Conservation (phyloP, 1,140 invertebrate species). For the Triops longicaudatus region DNA sequence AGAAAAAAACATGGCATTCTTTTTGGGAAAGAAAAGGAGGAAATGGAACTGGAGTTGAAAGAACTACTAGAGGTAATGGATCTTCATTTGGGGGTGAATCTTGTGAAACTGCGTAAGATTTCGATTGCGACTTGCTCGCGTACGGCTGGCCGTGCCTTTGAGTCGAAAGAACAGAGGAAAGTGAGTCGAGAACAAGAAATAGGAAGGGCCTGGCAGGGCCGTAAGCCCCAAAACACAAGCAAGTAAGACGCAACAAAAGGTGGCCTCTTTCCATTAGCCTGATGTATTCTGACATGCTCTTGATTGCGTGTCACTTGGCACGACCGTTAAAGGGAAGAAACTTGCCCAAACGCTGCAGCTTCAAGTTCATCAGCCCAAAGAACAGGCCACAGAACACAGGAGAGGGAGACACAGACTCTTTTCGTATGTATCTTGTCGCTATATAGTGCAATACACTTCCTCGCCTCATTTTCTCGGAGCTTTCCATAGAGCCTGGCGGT, state of each 20-base stretch:
- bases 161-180: neutral
- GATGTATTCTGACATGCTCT: slow-evolving; percentile 12
- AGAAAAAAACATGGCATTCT: neutral
- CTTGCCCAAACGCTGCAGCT: neutral
- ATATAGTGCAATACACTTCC: neutral
- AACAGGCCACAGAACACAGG: neutral
- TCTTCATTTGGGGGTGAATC: slow-evolving; percentile 2
- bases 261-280: slow-evolving; percentile 4
- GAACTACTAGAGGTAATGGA: neutral
- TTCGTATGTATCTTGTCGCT: neutral
- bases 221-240: neutral
- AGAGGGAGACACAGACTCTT: neutral
- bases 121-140: neutral
- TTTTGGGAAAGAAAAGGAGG: neutral
- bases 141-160: neutral
- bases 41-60: neutral
- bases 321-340: neutral
- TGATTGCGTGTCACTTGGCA: slow-evolving; percentile 11
- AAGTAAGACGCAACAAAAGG: slow-evolving; percentile 6
- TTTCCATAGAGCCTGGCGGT: neutral
- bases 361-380: neutral
- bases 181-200: neutral
- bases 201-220: neutral
- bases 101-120: slow-evolving; percentile 5
- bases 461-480: neutral